Conservation (phyloP, 2,797 vertebrate genomes). For the Zalophus californianus region DNA sequence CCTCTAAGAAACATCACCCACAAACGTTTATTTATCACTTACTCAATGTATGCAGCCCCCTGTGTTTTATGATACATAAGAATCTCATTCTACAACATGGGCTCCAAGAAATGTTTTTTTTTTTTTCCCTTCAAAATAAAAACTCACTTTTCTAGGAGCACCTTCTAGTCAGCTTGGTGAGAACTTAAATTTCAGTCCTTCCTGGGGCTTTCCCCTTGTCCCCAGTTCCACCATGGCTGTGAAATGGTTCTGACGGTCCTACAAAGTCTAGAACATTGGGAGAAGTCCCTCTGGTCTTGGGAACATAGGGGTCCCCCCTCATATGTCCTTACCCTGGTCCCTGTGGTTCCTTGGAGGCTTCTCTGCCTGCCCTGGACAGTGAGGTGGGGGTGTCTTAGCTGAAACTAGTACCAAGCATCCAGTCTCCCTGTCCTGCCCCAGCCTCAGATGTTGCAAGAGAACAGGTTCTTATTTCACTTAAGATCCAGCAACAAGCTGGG, state of each 20-base stretch:
- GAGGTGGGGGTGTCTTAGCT: neutral
- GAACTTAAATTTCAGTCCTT: neutral
- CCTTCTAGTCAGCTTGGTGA: neutral
- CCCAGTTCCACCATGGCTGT: neutral
- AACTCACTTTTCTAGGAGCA: conserved; percentile 8
- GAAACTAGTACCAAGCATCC: neutral
- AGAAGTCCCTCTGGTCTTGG: neutral
- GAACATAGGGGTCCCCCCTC: neutral
- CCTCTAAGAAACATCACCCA: neutral
- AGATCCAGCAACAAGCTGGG: neutral
- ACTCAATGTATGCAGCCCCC: neutral
- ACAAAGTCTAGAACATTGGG: neutral
- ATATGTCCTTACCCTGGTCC: neutral
- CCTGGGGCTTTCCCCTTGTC: neutral
- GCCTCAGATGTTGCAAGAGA: neutral
- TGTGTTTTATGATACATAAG: neutral
- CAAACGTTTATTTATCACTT: neutral
- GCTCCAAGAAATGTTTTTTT: neutral
- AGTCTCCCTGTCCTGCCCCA: neutral
- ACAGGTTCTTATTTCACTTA: neutral
- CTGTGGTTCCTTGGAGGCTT: neutral
- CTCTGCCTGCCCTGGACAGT: neutral
- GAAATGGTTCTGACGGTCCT: neutral
- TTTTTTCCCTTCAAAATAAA: neutral
- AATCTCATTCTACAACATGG: neutral